A percentile compares a stretch with the other conserved stretches of the same genome.
Evolutionary conservation across 1,140 invertebrate genomes (phyloP).

Genomic region (Drosophila equinoxialis): DNA sequence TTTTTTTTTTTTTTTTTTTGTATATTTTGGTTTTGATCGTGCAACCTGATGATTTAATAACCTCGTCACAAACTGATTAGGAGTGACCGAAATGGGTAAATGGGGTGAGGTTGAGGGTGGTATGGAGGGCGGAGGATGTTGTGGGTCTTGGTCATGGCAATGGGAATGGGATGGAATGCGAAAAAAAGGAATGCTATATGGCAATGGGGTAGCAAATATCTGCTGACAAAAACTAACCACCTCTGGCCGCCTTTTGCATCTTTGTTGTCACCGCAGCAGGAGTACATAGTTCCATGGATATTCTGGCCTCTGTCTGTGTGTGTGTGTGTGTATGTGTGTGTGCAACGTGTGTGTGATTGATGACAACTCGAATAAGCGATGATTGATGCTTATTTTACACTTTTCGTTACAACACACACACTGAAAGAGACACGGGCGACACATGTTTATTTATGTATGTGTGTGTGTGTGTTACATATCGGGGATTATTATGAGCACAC

Average conservation of each 20-base stretch:
- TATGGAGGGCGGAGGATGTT: neutral
- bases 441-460: constrained; percentile 67
- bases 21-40: constrained; percentile 45
- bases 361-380: constrained; percentile 82
- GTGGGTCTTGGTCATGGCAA: neutral
- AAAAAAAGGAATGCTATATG: neutral
- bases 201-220: constrained; percentile 45
- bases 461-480: constrained; percentile 35
- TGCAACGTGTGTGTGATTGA: constrained; percentile 77
- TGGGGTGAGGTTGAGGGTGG: constrained; percentile 9
- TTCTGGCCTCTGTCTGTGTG: constrained; percentile 16
- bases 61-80: constrained; percentile 51
- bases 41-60: constrained; percentile 81
- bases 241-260: constrained; percentile 31
- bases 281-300: constrained; percentile 19
- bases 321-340: constrained; percentile 54
- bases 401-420: constrained; percentile 73
- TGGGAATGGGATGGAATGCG: constrained; percentile 1
- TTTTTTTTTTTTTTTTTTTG: neutral
- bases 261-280: constrained; percentile 52
- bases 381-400: constrained; percentile 82
- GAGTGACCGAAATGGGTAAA: constrained; percentile 36
- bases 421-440: constrained; percentile 42
- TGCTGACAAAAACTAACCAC: constrained; percentile 56
- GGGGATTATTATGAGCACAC: constrained; percentile 76